A percentile compares a stretch with the other conserved stretches of the same genome.
These are phyloP conservation scores for Bombus waltoni DNA, from an alignment of 1,140 invertebrate species.

Conservation along the genomic window DNA sequence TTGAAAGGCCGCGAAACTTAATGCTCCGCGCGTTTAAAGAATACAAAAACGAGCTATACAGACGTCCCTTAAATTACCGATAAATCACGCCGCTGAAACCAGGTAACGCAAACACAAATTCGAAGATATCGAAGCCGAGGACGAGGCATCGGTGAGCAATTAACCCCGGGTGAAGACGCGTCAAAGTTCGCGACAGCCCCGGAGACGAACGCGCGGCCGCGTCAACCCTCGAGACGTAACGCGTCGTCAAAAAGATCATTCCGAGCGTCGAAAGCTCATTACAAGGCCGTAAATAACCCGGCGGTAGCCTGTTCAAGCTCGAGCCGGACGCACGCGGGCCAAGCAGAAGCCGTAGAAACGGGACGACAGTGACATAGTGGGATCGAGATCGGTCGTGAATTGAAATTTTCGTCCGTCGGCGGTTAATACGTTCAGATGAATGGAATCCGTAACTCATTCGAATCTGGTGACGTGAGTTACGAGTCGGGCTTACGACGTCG, in stretches of 20 bases:
- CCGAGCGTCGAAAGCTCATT: slow-evolving; percentile 23
- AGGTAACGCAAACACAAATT: neutral
- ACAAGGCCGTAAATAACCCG: slow-evolving; percentile 25
- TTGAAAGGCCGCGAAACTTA: too few species aligned
- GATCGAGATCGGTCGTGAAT: slow-evolving; percentile 34
- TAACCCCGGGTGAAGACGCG: neutral
- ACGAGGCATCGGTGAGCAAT: neutral
- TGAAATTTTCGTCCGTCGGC: slow-evolving; percentile 38
- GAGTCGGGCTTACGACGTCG: neutral
- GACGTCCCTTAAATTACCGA: neutral
- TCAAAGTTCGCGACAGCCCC: slow-evolving; percentile 3
- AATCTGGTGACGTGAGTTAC: slow-evolving; percentile 52
- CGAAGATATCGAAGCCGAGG: too few species aligned
- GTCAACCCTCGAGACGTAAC: slow-evolving; percentile 4
- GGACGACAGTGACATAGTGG: neutral
- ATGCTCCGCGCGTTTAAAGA: too few species aligned
- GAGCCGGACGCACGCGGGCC: neutral
- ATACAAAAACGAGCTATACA: too few species aligned
- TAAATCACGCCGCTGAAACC: neutral
- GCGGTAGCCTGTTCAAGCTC: too few species aligned
- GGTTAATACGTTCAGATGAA: slow-evolving; percentile 54
- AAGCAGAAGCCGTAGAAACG: neutral
- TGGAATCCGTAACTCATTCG: slow-evolving; percentile 63
- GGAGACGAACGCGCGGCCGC: neutral
- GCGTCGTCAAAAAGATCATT: slow-evolving; percentile 14